Conservation (phyloP, 1,140 invertebrate genomes). For the Halyomorpha halys region DNA sequence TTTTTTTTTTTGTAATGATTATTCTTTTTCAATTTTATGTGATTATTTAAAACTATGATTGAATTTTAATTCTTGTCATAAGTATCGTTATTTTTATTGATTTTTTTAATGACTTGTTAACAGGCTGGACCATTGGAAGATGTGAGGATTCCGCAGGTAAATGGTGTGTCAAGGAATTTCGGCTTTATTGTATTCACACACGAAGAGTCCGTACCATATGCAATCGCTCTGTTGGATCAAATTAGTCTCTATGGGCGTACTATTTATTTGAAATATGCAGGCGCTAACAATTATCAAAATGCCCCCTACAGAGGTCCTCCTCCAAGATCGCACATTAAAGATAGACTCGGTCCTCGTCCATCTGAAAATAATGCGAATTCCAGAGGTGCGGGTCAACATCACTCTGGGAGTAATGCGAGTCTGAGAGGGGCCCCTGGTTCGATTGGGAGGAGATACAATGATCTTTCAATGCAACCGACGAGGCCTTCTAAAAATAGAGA, state of each 20-base stretch:
- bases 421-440: neutral
- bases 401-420: no score
- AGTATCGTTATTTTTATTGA: neutral
- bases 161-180: constrained; percentile 13
- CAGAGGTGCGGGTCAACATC: no score
- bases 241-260: neutral
- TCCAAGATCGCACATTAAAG: no score
- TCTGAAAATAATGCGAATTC: neutral
- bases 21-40: no score
- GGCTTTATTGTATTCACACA: constrained; percentile 23
- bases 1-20: no score
- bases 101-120: constrained; percentile 8
- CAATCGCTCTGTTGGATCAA: constrained; percentile 8
- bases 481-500: neutral
- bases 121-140: constrained; percentile 22
- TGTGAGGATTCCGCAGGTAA: constrained; percentile 14
- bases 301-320: no score
- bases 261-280: neutral
- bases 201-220: constrained; percentile 20
- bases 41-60: no score
- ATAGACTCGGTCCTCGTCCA: neutral
- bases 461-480: neutral
- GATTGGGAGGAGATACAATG: neutral
- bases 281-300: no score
- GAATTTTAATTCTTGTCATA: no score